These are phyloP conservation scores for Synanthedon myopaeformis DNA, from an alignment of 2,888 invertebrate genomes.

Conservation along the genomic window DNA sequence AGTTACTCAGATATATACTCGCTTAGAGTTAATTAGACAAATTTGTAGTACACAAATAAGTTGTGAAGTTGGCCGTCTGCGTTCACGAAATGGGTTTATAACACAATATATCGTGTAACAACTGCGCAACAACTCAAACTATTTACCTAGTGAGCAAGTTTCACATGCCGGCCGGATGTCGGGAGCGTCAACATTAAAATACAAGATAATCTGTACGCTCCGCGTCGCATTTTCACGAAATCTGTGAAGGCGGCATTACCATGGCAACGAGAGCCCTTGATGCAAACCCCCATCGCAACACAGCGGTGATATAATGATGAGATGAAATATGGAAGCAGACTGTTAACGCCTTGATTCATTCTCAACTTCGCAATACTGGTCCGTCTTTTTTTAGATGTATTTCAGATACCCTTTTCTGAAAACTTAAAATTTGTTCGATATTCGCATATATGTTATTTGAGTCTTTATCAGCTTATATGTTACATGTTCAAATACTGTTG, in stretches of 20 bases:
- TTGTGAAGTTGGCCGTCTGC: conserved; percentile 26
- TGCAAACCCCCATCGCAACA: conserved; percentile 36
- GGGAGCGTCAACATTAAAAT: conserved; percentile 36
- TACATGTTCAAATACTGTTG: too few species aligned
- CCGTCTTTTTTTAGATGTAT: too few species aligned
- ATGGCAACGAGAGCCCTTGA: conserved; percentile 42
- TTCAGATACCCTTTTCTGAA: too few species aligned
- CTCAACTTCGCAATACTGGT: neutral
- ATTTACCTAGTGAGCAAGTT: conserved; percentile 55
- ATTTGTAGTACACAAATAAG: conserved; percentile 19
- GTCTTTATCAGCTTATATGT: too few species aligned
- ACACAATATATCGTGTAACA: conserved; percentile 34
- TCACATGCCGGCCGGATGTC: conserved; percentile 40
- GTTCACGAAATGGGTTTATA: conserved; percentile 41
- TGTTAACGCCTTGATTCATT: conserved; percentile 9
- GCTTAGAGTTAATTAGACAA: neutral
- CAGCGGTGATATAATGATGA: conserved; percentile 54
- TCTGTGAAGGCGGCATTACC: conserved; percentile 40
- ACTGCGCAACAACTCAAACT: conserved; percentile 40
- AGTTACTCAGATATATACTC: too few species aligned
- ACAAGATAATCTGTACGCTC: conserved; percentile 40
- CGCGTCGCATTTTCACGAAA: conserved; percentile 48
- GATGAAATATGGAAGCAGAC: conserved; percentile 40
- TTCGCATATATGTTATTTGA: too few species aligned
- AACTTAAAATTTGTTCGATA: too few species aligned